These are phyloP conservation scores for Drosophila sordidapex DNA, from an alignment of 2,888 invertebrate genomes.

Conservation along the genomic window DNA sequence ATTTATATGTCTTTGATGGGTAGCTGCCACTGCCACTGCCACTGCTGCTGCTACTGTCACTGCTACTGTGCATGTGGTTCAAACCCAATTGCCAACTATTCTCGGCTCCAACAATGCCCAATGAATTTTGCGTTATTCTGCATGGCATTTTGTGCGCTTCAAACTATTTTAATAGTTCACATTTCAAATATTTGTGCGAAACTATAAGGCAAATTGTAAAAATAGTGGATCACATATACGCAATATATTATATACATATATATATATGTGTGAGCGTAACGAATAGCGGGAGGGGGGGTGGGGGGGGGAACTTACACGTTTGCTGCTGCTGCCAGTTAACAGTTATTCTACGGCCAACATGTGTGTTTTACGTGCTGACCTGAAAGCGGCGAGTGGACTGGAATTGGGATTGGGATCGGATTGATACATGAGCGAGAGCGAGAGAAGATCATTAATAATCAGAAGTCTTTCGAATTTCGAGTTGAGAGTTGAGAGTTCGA, in stretches of 20 bases:
- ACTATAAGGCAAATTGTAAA: conserved; percentile 36
- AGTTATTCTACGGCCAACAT: background rate
- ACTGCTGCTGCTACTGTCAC: background rate
- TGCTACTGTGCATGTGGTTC: conserved; percentile 11
- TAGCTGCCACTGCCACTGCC: conserved; percentile 23
- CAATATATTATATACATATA: background rate
- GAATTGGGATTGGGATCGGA: conserved; percentile 21
- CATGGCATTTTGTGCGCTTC: conserved; percentile 65
- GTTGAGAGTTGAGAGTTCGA: conserved; percentile 12
- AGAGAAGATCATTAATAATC: conserved; percentile 82
- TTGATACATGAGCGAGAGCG: conserved; percentile 60
- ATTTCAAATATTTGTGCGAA: conserved; percentile 67
- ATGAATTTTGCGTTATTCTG: conserved; percentile 58
- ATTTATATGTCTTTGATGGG: conserved; percentile 81
- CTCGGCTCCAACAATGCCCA: conserved; percentile 9
- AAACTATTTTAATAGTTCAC: conserved; percentile 71
- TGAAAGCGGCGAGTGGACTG: conserved; percentile 20
- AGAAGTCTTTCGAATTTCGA: conserved; percentile 54
- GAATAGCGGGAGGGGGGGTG: background rate
- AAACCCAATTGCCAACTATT: conserved; percentile 26
- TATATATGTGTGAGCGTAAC: background rate
- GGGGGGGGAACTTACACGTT: background rate
- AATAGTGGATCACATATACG: conserved; percentile 6
- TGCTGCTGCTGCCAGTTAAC: conserved; percentile 8
- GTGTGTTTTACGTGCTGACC: conserved; percentile 25